Evolutionary conservation across 2,888 invertebrate genomes (phyloP), one percentile per base, ranked within the genome.

Genomic region (Eretmocerus hayati): DNA sequence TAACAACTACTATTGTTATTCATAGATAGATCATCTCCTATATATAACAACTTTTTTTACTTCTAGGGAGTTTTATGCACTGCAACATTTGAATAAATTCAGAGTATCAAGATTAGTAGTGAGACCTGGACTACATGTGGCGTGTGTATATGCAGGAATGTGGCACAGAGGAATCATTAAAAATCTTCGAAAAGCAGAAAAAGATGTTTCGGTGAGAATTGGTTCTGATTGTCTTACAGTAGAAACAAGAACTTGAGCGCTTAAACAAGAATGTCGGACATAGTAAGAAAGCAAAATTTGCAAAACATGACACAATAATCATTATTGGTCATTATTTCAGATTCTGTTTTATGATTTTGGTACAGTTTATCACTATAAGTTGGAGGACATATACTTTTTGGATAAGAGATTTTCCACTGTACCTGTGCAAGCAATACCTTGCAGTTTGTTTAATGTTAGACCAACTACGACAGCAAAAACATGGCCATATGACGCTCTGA

Each of bases 281-380:
- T 26, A 9, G 26, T 26, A 9, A 26, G 26, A 9, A 26, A 9
- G 11, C 6, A 26, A 26, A 6, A 11, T 26, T 9, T 9, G 26
- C 11, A 26, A 6, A 26, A 9, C 6, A 11, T 26, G 11, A 26
- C 11, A 26, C 11, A 26, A 26, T 26, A 26, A 26, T 39, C 21
- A 13, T 11, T 18, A n/a, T 8, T 50, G 47, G 43, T 19, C 33
- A 35, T 48, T 45, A 30, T 42, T 48, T 30, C 38, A 71, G 71
- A 49, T 71, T 22, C 36, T 65, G 30, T 70, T 69, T 48, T 69
- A 67, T 40, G 71, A 71, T 45, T 71, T 61, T 41, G 71, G 71
- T 2, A 71, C 70, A 4, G 26, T 63, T 2, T 56, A 60, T 39
- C 55, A 56, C 1, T 63, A 63, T 44, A 30, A 54, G 4, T 26